These are phyloP conservation scores for Aleiodes leptofemur DNA, from an alignment of 2,888 invertebrate genomes.

Conservation along the genomic window DNA sequence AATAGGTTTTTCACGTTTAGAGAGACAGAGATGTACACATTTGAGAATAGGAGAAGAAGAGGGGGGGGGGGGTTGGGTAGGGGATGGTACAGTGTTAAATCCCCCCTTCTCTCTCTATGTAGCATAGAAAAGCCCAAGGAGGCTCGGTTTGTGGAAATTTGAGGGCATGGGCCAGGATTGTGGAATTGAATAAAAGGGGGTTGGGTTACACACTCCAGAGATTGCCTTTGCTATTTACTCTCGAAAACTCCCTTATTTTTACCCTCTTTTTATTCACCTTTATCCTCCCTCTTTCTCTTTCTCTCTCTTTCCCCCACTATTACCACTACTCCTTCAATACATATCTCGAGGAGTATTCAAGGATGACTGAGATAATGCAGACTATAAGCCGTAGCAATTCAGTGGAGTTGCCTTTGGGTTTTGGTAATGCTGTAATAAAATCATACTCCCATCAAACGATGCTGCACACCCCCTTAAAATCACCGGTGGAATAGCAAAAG, in stretches of 20 bases:
- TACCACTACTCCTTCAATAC: too few relatives aligned
- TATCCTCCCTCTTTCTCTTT: conserved; percentile 36
- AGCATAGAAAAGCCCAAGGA: background rate
- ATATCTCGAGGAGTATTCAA: conserved; percentile 46
- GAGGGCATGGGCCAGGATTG: background rate
- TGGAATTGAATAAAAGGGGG: conserved; percentile 8
- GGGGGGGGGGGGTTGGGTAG: conserved; percentile 13
- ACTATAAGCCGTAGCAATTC: conserved; percentile 74
- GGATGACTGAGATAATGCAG: conserved; percentile 73
- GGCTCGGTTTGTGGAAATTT: conserved; percentile 17
- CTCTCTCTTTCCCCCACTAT: conserved; percentile 9
- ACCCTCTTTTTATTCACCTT: background rate
- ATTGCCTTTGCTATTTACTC: conserved; percentile 8
- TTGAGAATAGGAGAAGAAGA: background rate
- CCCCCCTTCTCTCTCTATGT: conserved; percentile 13
- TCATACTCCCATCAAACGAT: conserved; percentile 74
- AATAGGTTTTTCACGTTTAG: conserved; percentile 13
- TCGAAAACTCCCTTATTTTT: background rate
- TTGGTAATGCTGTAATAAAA: conserved; percentile 75
- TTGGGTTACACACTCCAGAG: background rate
- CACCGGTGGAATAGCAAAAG: conserved; percentile 33
- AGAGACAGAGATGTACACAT: conserved; percentile 7
- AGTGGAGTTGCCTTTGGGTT: conserved; percentile 69
- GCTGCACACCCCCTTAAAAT: conserved; percentile 49
- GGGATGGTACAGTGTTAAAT: conserved; percentile 39